phyloP scores from a whole-genome alignment of 2,113 vertebrate genomes.

The Silurus glanis region DNA sequence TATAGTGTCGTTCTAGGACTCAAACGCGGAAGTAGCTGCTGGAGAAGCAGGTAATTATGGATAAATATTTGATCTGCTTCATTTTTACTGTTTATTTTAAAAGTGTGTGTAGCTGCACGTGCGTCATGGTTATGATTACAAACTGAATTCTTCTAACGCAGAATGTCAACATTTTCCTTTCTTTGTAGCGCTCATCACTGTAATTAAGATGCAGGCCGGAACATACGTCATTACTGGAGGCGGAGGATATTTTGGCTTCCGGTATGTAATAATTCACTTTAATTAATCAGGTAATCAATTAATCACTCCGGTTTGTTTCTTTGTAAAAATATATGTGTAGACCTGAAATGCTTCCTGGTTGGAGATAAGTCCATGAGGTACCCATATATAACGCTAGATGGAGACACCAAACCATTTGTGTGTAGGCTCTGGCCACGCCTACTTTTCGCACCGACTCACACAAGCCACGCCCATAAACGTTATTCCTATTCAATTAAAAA shows the following conservation, averaged over 20 bases:
- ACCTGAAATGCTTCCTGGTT: not conserved
- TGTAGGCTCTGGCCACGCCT: not conserved
- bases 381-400: not conserved
- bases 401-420: not conserved
- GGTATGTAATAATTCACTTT: conserved; percentile 3
- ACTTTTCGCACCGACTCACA: not conserved
- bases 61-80: not conserved
- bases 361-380: not conserved
- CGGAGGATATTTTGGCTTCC: conserved; percentile 22
- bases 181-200: not conserved
- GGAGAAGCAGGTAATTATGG: not conserved
- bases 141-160: not conserved
- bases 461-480: not conserved
- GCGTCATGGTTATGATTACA: not conserved
- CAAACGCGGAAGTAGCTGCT: not conserved
- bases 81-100: not conserved
- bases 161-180: not conserved
- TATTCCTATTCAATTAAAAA: not conserved
- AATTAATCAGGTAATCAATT: not conserved
- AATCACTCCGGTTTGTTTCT: not conserved
- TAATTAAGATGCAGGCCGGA: not conserved
- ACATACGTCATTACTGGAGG: conserved; percentile 11
- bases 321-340: not conserved
- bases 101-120: not conserved
- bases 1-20: not conserved